phyloP scores from a whole-genome alignment of 2,888 invertebrate species.

The Spilosoma lubricipeda region DNA sequence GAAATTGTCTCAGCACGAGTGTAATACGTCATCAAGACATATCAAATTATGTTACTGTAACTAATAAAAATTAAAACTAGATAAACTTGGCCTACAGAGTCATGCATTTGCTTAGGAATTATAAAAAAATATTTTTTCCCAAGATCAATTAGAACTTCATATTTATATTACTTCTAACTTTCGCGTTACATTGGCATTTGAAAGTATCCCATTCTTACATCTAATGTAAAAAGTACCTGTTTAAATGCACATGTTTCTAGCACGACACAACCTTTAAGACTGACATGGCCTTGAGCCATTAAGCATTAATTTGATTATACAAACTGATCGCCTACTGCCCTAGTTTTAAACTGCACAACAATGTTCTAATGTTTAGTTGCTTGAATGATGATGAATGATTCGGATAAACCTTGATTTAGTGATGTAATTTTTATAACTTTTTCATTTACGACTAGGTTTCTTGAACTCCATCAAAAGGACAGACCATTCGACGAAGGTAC shows the following conservation, averaged over 20 bases:
- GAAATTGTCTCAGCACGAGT: conserved; percentile 17
- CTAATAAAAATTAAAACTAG: conserved; percentile 1
- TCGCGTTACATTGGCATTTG: not conserved
- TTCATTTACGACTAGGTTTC: not conserved
- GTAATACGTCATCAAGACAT: conserved; percentile 10
- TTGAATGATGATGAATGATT: conserved; percentile 26
- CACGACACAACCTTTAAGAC: conserved; percentile 42
- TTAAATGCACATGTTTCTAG: conserved; percentile 5
- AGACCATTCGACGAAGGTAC: not conserved
- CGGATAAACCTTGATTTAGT: conserved; percentile 15
- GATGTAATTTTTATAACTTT: not conserved
- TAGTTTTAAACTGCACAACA: conserved; percentile 40
- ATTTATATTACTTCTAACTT: conserved; percentile 3
- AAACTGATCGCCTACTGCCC: conserved; percentile 54
- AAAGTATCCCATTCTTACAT: not conserved
- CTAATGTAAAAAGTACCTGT: not conserved
- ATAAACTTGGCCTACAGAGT: not conserved
- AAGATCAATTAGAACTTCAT: not conserved
- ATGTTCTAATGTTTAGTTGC: conserved; percentile 32
- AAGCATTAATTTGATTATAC: conserved; percentile 54
- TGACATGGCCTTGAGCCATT: conserved; percentile 47
- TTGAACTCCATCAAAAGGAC: not conserved
- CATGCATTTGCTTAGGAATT: not conserved
- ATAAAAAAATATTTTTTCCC: not conserved
- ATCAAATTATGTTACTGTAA: not conserved